Evolutionary conservation across 2,797 vertebrate species (phyloP).

Genomic region (Meda fulgida): DNA sequence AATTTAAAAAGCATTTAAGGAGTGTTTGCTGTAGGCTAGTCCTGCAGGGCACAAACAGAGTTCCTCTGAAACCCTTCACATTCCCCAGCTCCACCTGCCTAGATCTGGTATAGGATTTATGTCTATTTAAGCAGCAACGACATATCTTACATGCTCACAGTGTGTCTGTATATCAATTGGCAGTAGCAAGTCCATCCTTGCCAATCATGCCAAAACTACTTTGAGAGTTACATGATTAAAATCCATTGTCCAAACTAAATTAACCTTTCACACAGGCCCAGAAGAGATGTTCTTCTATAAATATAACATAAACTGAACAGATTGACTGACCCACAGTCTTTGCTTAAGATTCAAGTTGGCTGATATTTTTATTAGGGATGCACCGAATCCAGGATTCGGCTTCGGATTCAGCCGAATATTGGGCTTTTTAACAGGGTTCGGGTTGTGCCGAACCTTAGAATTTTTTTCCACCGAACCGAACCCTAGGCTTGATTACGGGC

Average conservation of each 20-base stretch:
- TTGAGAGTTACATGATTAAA: neutral
- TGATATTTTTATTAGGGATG: too few species aligned
- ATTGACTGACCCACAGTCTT: neutral
- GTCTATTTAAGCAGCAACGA: neutral
- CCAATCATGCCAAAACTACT: neutral
- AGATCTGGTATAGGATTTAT: neutral
- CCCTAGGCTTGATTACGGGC: too few species aligned
- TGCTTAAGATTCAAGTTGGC: neutral
- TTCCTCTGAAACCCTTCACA: neutral
- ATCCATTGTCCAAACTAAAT: neutral
- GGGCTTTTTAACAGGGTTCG: too few species aligned
- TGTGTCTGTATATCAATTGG: neutral
- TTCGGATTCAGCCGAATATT: too few species aligned
- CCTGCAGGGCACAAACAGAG: neutral
- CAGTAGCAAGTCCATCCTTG: neutral
- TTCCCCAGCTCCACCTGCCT: neutral
- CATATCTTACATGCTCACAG: neutral
- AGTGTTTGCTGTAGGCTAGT: neutral
- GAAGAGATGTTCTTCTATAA: neutral
- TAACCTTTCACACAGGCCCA: neutral
- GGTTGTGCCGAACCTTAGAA: too few species aligned
- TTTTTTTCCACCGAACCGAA: too few species aligned
- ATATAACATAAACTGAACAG: constrained; percentile 1
- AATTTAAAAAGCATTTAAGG: neutral
- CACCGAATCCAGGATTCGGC: too few species aligned